A percentile compares a stretch with the other conserved stretches of the same genome.
phyloP scores from a whole-genome alignment of 2,888 invertebrate genomes.

The Agriotes lineatus region DNA sequence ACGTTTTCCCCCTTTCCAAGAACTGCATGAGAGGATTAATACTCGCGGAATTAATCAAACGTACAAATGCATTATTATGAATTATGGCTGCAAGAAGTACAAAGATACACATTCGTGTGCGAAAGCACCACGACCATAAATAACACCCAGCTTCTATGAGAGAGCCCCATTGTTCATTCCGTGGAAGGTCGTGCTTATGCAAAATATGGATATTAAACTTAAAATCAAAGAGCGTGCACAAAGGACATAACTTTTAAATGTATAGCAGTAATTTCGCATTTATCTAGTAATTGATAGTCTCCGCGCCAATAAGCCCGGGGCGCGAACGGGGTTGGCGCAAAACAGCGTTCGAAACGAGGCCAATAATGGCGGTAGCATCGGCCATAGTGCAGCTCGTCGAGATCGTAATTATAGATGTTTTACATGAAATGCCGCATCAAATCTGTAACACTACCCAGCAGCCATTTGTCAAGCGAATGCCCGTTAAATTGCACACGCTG shows the following conservation, averaged over 20 bases:
- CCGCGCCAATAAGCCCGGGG: slow-evolving; percentile 18
- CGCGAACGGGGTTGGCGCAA: not conserved
- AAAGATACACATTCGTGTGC: slow-evolving; percentile 7
- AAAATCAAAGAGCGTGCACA: slow-evolving; percentile 22
- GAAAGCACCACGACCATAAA: slow-evolving; percentile 15
- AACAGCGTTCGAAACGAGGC: slow-evolving; percentile 27
- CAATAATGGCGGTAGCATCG: slow-evolving; percentile 31
- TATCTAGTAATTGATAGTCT: slow-evolving; percentile 24
- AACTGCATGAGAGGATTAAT: too few species aligned
- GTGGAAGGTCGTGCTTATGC: slow-evolving; percentile 19
- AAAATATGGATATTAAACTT: slow-evolving; percentile 18
- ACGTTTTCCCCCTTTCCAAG: too few species aligned
- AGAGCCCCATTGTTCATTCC: slow-evolving; percentile 9
- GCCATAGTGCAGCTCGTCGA: slow-evolving; percentile 21
- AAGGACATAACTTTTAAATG: slow-evolving; percentile 21
- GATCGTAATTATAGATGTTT: slow-evolving; percentile 36
- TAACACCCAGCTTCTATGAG: slow-evolving; percentile 3
- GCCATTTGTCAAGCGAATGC: slow-evolving; percentile 38
- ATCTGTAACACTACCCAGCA: slow-evolving; percentile 31
- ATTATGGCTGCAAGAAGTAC: too few species aligned
- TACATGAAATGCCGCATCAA: slow-evolving; percentile 33
- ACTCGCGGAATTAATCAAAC: too few species aligned
- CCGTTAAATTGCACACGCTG: slow-evolving; percentile 30
- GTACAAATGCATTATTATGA: too few species aligned
- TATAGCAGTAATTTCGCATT: slow-evolving; percentile 18